Base-by-base conservation (phyloP, 2,113 vertebrate genomes). In the Epinephelus cyanopodus region DNA sequence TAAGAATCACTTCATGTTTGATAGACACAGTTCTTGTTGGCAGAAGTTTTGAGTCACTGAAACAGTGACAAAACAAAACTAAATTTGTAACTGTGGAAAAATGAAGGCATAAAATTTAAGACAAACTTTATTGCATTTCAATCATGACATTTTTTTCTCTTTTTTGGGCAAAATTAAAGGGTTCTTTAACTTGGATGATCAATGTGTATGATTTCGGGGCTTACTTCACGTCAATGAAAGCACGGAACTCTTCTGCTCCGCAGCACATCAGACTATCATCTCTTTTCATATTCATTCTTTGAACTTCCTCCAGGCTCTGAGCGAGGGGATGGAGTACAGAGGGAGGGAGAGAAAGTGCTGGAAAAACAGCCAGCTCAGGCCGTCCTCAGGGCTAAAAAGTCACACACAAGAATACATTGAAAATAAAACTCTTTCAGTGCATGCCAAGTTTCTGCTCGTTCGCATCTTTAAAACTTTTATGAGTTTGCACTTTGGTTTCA, bases 281-380 rank as follows among this genome's bases (percentile, higher is more conserved):
- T 76, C 45, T 82, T 82, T 90, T 84, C 52, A 29, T 63, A 62
- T 68, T 71, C 3, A 1, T 12, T 50, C 61, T 87, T 88, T 88
- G 79, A 90, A 88, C 75, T 52, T 75, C 18, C 14, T 85, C 23
- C 58, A 3, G 25, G 39, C 61, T 78, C 63, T 18, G n/a, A 77
- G 60, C 0, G 2, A 79, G 48, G 14, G 50, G 39, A 15, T 62
- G 56, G 54, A 80, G 58, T 27, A 81, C 12, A 77, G 37, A 87
- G 54, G 62, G n/a, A 61, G 19, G 18, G 5, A 39, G 18, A 67
- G 48, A 80, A 67, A 74, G 73, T 27, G 29, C 23, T 52, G 48
- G 54, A 73, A 77, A 82, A 81, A 48, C 76, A 75, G 77, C 54
- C 19, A 70, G 42, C 54, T 83, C 66, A 85, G 61, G 29, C 54